phyloP scores from a whole-genome alignment of 64 coral and sea anemone genomes.

The Stichodactyla helianthus region DNA sequence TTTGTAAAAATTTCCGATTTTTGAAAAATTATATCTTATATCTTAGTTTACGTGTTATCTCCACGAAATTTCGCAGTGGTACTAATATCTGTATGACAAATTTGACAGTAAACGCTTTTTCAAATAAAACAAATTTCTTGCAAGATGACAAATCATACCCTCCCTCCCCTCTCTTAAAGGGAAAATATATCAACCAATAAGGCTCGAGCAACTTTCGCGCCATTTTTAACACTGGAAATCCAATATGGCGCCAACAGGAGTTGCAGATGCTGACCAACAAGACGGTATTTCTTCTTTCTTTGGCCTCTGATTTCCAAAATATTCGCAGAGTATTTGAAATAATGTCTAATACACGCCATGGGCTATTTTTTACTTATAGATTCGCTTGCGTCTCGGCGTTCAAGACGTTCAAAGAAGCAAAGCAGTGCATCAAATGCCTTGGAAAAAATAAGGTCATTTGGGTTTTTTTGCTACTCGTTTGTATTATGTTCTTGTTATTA shows the following conservation, averaged over 20 bases:
- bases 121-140: not conserved
- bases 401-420: constrained; percentile 51
- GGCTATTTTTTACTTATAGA: constrained; percentile 8
- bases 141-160: not conserved
- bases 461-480: not conserved
- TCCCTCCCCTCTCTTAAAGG: not conserved
- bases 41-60: no score
- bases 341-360: not conserved
- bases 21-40: no score
- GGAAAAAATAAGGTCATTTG: constrained; percentile 66
- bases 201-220: constrained; percentile 40
- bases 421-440: constrained; percentile 42
- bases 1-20: no score
- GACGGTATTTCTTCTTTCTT: constrained; percentile 42
- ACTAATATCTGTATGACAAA: not conserved
- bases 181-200: not conserved
- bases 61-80: no score
- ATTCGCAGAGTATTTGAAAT: not conserved
- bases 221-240: constrained; percentile 39
- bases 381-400: constrained; percentile 48
- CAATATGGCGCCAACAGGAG: constrained; percentile 67
- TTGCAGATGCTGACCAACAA: constrained; percentile 21
- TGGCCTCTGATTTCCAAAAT: not conserved
- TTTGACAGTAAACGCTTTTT: not conserved
- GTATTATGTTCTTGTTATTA: not conserved